Percentiles rank a stretch among this genome's conserved stretches.
Conservation (phyloP, 2,113 vertebrate genomes). For the Anhinga anhinga region DNA sequence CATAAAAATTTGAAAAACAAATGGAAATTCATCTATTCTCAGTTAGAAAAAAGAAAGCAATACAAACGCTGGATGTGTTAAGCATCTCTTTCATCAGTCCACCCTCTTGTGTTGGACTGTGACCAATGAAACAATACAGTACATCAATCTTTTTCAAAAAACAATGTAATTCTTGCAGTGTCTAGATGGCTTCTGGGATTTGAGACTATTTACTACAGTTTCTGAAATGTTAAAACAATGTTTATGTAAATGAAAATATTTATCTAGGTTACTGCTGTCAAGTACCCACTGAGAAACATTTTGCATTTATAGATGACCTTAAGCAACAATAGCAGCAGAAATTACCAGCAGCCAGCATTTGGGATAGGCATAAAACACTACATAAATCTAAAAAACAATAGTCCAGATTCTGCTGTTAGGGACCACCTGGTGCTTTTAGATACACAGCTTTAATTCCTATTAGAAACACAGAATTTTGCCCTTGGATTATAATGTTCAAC, state of each 20-base stretch:
- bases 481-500: background rate
- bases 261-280: conserved; percentile 60
- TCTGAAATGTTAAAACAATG: conserved; percentile 50
- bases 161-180: background rate
- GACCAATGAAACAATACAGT: conserved; percentile 11
- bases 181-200: conserved; percentile 59
- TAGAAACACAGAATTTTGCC: background rate
- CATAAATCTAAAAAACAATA: conserved; percentile 39
- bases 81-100: conserved; percentile 13
- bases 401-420: background rate
- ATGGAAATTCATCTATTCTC: conserved; percentile 1
- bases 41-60: conserved; percentile 3
- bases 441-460: background rate
- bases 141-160: conserved; percentile 40
- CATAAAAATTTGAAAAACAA: conserved; percentile 37
- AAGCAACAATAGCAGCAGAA: conserved; percentile 42
- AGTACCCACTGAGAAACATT: conserved; percentile 25
- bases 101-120: conserved; percentile 12
- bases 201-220: conserved; percentile 59
- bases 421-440: background rate
- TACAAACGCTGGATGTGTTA: background rate
- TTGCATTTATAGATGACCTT: conserved; percentile 46
- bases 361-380: background rate
- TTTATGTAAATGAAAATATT: conserved; percentile 66
- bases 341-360: conserved; percentile 27